phyloP scores from a whole-genome alignment of 2,797 vertebrate genomes.

The Labroides dimidiatus region DNA sequence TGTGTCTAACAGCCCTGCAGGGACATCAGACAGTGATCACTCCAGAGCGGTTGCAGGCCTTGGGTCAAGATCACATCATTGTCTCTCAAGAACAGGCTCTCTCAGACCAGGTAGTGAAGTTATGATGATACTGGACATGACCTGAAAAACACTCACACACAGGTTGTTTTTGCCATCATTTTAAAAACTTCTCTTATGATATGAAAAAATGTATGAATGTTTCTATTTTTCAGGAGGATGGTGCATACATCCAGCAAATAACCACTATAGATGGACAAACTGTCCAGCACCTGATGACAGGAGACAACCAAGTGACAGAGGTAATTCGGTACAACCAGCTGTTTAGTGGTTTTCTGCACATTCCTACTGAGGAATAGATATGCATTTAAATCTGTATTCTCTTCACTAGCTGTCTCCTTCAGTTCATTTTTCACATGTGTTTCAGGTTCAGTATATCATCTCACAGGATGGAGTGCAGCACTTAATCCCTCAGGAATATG shows the following conservation, averaged over 20 bases:
- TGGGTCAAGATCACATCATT: slow-evolving; percentile 94
- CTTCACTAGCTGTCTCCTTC: not conserved
- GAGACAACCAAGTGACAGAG: slow-evolving; percentile 93
- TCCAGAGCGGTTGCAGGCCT: slow-evolving; percentile 88
- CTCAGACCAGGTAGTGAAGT: slow-evolving; percentile 86
- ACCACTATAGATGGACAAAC: slow-evolving; percentile 96
- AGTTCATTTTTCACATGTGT: not conserved
- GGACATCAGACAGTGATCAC: slow-evolving; percentile 87
- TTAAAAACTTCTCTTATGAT: no score
- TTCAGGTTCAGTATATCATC: slow-evolving; percentile 97
- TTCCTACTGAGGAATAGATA: not conserved
- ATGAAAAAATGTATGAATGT: not conserved
- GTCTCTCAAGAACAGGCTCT: slow-evolving; percentile 91
- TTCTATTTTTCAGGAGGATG: slow-evolving; percentile 88
- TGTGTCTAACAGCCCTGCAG: slow-evolving; percentile 85
- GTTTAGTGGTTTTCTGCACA: not conserved
- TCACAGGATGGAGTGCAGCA: slow-evolving; percentile 96
- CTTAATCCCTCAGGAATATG: slow-evolving; percentile 95
- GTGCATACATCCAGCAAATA: slow-evolving; percentile 96
- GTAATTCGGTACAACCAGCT: slow-evolving; percentile 27
- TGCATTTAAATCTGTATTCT: not conserved
- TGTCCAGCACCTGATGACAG: slow-evolving; percentile 94
- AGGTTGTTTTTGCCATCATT: no score
- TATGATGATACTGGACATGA: not conserved
- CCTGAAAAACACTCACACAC: no score